phyloP scores from a whole-genome alignment of 1,140 invertebrate species.

The Brachionus calyciflorus region DNA sequence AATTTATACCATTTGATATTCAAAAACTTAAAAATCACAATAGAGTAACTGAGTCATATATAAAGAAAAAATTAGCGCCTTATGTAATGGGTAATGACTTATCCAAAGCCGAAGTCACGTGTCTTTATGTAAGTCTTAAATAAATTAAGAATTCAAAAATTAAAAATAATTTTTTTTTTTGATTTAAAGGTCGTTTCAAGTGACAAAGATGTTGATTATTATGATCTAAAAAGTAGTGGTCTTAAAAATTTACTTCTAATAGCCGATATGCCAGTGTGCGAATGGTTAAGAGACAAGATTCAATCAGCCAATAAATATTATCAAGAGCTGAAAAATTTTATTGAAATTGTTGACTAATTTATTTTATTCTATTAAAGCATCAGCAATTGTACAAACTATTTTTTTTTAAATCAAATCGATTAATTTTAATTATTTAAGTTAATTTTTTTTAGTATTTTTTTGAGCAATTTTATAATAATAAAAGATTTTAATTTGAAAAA shows the following conservation, averaged over 20 bases:
- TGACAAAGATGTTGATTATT: background rate
- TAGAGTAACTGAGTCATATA: too few relatives aligned
- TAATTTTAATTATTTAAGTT: too few relatives aligned
- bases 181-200: background rate
- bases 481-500: too few relatives aligned
- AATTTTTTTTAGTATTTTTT: too few relatives aligned
- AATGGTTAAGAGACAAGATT: slow-evolving; percentile 5
- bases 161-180: background rate
- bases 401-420: too few relatives aligned
- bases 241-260: background rate
- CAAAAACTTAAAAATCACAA: background rate
- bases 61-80: background rate
- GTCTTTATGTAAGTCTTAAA: too few relatives aligned
- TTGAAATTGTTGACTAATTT: background rate
- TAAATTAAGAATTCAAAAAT: background rate
- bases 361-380: too few relatives aligned
- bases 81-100: background rate
- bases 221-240: background rate
- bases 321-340: slow-evolving; percentile 3
- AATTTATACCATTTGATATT: background rate
- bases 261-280: background rate
- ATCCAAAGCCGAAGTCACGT: too few relatives aligned
- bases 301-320: slow-evolving; percentile 37
- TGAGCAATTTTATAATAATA: too few relatives aligned
- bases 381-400: too few relatives aligned